These are phyloP conservation scores for Parus major DNA, from an alignment of 2,113 vertebrate species.

Conservation along the genomic window DNA sequence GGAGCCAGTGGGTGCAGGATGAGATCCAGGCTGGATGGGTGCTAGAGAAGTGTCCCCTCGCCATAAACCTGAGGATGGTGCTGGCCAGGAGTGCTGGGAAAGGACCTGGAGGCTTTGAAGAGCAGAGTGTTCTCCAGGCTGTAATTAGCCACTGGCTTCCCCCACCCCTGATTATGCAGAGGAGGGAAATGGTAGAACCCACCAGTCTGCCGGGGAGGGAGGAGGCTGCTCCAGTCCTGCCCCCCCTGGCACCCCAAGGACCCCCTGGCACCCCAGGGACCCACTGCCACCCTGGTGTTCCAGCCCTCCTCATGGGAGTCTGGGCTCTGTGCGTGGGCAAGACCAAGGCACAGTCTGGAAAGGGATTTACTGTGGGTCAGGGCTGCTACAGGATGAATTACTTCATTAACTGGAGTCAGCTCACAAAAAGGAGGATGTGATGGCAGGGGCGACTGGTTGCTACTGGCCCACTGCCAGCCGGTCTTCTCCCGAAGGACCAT, in stretches of 20 bases:
- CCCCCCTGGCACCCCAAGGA: neutral
- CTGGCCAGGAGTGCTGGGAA: neutral
- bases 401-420: neutral
- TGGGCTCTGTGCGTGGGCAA: neutral
- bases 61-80: fast-evolving
- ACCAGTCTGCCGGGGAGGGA: neutral
- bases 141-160: slow-evolving; percentile 13
- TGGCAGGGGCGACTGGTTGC: neutral
- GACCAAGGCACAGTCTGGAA: neutral
- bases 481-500: neutral
- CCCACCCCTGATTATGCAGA: slow-evolving; percentile 27
- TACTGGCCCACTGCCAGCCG: neutral
- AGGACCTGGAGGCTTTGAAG: neutral
- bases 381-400: neutral
- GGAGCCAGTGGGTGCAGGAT: fast-evolving
- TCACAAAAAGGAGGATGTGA: neutral
- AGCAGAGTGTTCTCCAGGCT: neutral
- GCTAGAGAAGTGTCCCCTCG: neutral
- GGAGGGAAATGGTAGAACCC: neutral
- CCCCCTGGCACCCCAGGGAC: neutral
- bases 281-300: neutral
- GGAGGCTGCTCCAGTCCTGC: neutral
- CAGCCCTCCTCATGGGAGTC: neutral
- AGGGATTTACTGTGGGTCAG: neutral
- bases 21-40: neutral